Base-by-base conservation (phyloP, 2,888 invertebrate genomes). In the Halictus ligatus region DNA sequence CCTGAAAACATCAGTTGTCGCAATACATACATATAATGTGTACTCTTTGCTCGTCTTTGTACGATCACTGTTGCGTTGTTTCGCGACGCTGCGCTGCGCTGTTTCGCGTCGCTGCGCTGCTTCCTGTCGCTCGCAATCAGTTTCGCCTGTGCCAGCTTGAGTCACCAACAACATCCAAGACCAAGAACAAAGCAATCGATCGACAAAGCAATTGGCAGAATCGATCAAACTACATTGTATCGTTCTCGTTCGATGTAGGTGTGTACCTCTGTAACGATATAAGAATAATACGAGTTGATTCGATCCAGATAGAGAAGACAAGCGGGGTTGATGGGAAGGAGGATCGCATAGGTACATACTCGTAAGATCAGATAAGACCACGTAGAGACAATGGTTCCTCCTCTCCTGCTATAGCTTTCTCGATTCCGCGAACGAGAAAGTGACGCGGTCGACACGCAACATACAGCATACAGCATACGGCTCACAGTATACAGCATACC, bases 11-110 rank as follows among this genome's bases (percentile, higher is more conserved):
- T 83, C 86, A 85, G 58, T 46, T 86, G 78, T 75, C 73, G 84
- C 87, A 84, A 58, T 58, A 58, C 58, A 58, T 58, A 58, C 54
- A 84, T 82, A 64, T 8, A 72, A 83, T 86, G 67, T 86, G 89
- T 88, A 81, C 83, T 88, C 82, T 89, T 50, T 86, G 86, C 86
- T 85, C 84, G 81, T 89, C 75, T 89, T 73, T 89, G 88, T 90
- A 88, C 90, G 86, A 88, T 90, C 89, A 78, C 81, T 90, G 89
- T 90, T 89, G 85, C 85, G 86, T 86, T 85, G 81, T 75, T 90
- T 21, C 21, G 54, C 54, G 54, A 54, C 54, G 7, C 21, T 21
- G 54, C 21, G 50, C 50, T 54, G 84, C 54, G 54, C n/a, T 58
- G 54, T 58, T 58, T n/a, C n/a, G 3, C 54, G n/a, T 58, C 54